phyloP scores from a whole-genome alignment of 2,113 vertebrate genomes.

The Leptocoma aspasia region DNA sequence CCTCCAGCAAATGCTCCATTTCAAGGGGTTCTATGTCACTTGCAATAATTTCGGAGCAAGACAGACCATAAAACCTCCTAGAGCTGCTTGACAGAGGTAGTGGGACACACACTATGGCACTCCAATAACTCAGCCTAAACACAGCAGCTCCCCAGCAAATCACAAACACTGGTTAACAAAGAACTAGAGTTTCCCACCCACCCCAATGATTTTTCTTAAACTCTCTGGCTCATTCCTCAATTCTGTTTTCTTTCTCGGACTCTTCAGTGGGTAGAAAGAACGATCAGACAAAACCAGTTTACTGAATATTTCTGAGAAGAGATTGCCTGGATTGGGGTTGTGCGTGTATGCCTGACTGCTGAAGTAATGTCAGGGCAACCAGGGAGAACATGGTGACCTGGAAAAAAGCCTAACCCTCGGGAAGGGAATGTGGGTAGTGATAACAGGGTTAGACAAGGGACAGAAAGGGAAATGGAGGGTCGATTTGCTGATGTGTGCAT shows the following conservation, averaged over 20 bases:
- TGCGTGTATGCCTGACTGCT: background rate
- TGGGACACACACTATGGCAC: background rate
- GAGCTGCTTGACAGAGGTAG: background rate
- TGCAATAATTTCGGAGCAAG: conserved; percentile 28
- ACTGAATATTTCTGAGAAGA: background rate
- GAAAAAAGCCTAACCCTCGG: conserved; percentile 22
- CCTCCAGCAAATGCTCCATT: background rate
- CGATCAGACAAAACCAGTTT: background rate
- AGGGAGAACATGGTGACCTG: conserved; percentile 38
- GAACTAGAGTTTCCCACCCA: background rate
- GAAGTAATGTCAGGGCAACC: conserved; percentile 4
- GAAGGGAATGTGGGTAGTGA: conserved; percentile 33
- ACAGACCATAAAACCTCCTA: conserved; percentile 34
- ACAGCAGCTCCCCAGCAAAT: conserved; percentile 4
- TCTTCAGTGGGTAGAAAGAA: background rate
- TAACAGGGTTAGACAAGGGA: conserved; percentile 30
- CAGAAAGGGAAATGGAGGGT: background rate
- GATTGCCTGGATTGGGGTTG: background rate
- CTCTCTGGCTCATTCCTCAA: background rate
- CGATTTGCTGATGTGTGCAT: background rate
- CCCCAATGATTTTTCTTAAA: background rate
- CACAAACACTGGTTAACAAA: background rate
- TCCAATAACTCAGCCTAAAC: conserved; percentile 3
- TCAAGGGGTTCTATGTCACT: conserved; percentile 39
- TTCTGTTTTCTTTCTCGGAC: background rate